Evolutionary conservation across 2,797 vertebrate species (phyloP).

Genomic region (Tinamus major): DNA sequence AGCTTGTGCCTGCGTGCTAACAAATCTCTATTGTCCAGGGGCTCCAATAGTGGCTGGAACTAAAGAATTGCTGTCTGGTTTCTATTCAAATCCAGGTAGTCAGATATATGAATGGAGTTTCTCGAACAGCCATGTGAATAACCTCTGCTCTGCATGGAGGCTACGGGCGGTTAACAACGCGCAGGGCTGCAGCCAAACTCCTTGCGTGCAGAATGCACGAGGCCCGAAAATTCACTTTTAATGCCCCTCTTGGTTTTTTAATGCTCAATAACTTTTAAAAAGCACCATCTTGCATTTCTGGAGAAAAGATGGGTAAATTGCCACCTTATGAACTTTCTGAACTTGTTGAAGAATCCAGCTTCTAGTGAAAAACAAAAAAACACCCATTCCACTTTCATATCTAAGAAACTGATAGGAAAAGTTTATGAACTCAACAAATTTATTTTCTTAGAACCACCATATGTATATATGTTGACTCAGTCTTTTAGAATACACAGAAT

Average conservation of each 20-base stretch:
- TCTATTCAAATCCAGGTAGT: slow-evolving; percentile 97
- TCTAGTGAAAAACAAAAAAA: not conserved
- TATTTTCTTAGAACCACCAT: not conserved
- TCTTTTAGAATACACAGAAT: not conserved
- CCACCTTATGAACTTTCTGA: slow-evolving; percentile 38
- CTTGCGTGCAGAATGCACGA: not conserved
- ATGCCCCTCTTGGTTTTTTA: not conserved
- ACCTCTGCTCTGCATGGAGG: slow-evolving; percentile 73
- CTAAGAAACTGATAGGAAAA: not conserved
- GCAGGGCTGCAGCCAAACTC: not conserved
- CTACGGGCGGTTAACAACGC: slow-evolving; percentile 32
- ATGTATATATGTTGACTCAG: fast-evolving
- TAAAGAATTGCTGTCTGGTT: slow-evolving; percentile 92
- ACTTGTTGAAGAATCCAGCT: slow-evolving; percentile 1
- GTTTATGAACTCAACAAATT: not conserved
- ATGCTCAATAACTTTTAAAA: not conserved
- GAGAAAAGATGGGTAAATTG: not conserved
- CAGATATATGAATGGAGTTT: slow-evolving; percentile 83
- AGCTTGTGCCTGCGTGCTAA: slow-evolving; percentile 90
- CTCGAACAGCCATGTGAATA: slow-evolving; percentile 79
- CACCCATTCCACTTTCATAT: not conserved
- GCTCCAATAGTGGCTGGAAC: slow-evolving; percentile 87
- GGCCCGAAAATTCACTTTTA: slow-evolving; percentile 26
- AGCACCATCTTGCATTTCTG: slow-evolving; percentile 17
- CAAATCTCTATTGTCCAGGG: slow-evolving; percentile 95